A percentile compares a stretch with the other conserved stretches of the same genome.
Conservation (phyloP, 2,113 vertebrate genomes). For the Chaetura pelagica region DNA sequence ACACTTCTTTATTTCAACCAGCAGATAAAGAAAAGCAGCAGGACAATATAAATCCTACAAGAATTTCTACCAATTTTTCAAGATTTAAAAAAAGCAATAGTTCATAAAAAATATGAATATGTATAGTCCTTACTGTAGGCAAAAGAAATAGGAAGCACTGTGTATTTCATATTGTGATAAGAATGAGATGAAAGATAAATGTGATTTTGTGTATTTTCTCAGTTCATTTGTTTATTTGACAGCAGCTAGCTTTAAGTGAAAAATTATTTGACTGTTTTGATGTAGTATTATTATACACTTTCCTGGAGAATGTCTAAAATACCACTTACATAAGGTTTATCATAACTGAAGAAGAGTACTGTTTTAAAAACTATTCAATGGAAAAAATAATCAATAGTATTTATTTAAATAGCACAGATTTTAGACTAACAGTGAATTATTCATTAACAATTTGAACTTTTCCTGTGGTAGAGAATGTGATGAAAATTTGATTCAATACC, state of each 20-base stretch:
- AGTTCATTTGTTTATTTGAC: not conserved
- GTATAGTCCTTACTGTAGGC: not conserved
- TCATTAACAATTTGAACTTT: not conserved
- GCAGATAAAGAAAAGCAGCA: not conserved
- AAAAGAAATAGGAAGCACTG: not conserved
- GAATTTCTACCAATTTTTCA: not conserved
- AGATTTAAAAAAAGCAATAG: not conserved
- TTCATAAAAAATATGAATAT: not conserved
- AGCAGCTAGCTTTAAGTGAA: not conserved
- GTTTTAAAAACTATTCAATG: not conserved
- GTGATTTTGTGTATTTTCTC: not conserved
- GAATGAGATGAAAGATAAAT: not conserved
- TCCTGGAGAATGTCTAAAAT: not conserved
- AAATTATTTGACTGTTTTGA: not conserved
- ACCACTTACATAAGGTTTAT: not conserved
- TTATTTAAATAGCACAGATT: not conserved
- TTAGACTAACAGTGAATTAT: not conserved
- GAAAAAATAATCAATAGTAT: not conserved
- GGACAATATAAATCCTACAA: not conserved
- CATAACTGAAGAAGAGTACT: not conserved
- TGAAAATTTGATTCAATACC: not conserved
- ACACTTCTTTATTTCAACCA: not conserved
- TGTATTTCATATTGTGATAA: not conserved
- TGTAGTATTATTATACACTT: not conserved
- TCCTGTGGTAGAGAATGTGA: not conserved